Evolutionary conservation across 1,140 invertebrate species (phyloP).

Genomic region (Acyrthosiphon pisum): DNA sequence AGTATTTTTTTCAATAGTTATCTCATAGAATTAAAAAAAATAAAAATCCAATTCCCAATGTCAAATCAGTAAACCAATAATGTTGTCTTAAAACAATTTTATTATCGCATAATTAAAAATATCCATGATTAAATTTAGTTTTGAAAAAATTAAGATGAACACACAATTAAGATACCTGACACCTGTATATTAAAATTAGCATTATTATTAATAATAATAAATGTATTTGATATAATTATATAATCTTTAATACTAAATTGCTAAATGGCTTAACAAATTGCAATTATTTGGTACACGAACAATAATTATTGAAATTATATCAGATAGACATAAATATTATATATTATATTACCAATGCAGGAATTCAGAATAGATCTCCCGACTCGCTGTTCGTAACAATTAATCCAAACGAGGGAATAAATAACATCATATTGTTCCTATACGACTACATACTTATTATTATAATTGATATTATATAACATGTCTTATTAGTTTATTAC

Average conservation of each 20-base stretch:
- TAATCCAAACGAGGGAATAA: not conserved
- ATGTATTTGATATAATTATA: too few species aligned
- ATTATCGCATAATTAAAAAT: not conserved
- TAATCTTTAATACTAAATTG: too few species aligned
- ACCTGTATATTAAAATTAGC: too few species aligned
- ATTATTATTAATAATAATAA: too few species aligned
- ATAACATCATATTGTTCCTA: not conserved
- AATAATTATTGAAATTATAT: not conserved
- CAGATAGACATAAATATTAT: not conserved
- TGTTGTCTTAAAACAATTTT: not conserved
- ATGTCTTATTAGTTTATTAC: not conserved
- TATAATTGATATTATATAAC: not conserved
- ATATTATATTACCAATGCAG: too few species aligned
- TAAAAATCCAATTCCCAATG: too few species aligned
- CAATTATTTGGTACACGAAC: too few species aligned
- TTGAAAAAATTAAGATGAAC: not conserved
- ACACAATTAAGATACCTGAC: too few species aligned
- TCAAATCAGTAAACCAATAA: not conserved
- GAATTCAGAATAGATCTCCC: not conserved
- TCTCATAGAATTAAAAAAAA: too few species aligned
- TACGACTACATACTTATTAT: not conserved
- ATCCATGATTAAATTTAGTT: not conserved
- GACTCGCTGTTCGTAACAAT: not conserved
- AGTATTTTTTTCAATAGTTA: not conserved
- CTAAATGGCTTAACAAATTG: too few species aligned